A percentile compares a stretch with the other conserved stretches of the same genome.
These are phyloP conservation scores for Coelinius sp. DNA, from an alignment of 2,888 invertebrate species.

Conservation along the genomic window DNA sequence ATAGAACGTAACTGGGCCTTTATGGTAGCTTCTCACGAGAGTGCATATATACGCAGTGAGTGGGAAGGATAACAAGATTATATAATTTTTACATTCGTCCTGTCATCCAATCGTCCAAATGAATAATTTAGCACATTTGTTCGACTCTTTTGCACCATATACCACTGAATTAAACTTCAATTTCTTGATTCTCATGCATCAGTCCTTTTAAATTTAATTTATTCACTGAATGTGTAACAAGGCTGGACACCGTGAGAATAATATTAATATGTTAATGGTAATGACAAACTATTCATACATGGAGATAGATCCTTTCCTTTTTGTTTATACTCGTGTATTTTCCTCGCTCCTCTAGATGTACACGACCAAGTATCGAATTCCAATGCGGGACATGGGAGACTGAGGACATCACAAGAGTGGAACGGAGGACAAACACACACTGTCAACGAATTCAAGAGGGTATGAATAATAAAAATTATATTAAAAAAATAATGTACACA, in stretches of 20 bases:
- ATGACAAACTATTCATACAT: slow-evolving; percentile 3
- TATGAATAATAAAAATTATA: slow-evolving; percentile 1
- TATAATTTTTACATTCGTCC: slow-evolving; percentile 34
- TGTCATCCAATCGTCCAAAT: slow-evolving; percentile 7
- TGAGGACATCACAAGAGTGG: slow-evolving; percentile 39
- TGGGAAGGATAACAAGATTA: slow-evolving; percentile 36
- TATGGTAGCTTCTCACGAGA: background rate
- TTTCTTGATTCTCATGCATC: background rate
- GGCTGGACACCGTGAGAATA: slow-evolving; percentile 25
- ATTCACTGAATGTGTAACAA: no score
- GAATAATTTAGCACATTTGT: no score
- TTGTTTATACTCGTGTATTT: background rate
- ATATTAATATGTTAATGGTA: slow-evolving; percentile 19
- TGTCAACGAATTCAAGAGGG: background rate
- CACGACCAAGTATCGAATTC: slow-evolving; percentile 45
- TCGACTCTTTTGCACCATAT: no score
- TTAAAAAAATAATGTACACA: background rate
- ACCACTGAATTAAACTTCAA: no score
- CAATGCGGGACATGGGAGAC: slow-evolving; percentile 45
- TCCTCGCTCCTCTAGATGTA: slow-evolving; percentile 19
- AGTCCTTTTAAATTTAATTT: no score
- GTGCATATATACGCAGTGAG: background rate
- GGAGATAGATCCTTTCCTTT: background rate
- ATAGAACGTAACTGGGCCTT: slow-evolving; percentile 40
- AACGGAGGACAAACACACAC: slow-evolving; percentile 9